phyloP scores from a whole-genome alignment of 2,113 vertebrate genomes.

The Rhea americana region DNA sequence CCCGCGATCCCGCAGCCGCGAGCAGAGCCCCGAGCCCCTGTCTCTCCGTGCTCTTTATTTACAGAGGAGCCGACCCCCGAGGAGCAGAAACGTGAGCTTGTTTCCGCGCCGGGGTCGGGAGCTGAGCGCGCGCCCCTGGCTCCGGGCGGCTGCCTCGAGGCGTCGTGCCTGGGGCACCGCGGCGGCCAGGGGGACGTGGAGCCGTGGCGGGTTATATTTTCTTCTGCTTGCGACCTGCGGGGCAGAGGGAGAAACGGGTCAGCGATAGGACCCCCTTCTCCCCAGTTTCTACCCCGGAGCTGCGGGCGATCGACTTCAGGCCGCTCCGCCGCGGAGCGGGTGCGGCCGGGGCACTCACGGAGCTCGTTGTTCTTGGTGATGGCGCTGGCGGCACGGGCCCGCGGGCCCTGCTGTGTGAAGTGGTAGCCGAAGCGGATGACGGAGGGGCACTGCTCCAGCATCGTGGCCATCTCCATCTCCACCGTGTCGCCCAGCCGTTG shows the following conservation, averaged over 20 bases:
- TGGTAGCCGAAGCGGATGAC: conserved; percentile 92
- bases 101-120: neutral
- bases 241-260: no score
- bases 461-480: conserved; percentile 94
- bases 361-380: conserved; percentile 93
- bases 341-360: conserved; percentile 73
- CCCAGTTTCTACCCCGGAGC: rapidly evolving
- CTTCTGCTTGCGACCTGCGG: conserved; percentile 77
- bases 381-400: conserved; percentile 88
- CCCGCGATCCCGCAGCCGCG: neutral
- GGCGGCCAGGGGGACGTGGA: neutral
- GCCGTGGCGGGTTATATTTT: conserved; percentile 57
- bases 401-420: conserved; percentile 94
- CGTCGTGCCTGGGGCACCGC: neutral
- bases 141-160: neutral
- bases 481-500: conserved; percentile 90
- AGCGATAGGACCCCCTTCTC: neutral
- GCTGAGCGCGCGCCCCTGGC: neutral
- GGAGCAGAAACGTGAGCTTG: neutral
- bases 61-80: rapidly evolving
- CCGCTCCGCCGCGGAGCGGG: neutral
- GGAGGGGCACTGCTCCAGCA: conserved; percentile 90
- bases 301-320: no score
- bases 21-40: rapidly evolving
- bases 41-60: neutral